These are phyloP conservation scores for Amphilophus citrinellus DNA, from an alignment of 2,113 vertebrate species.

Conservation along the genomic window DNA sequence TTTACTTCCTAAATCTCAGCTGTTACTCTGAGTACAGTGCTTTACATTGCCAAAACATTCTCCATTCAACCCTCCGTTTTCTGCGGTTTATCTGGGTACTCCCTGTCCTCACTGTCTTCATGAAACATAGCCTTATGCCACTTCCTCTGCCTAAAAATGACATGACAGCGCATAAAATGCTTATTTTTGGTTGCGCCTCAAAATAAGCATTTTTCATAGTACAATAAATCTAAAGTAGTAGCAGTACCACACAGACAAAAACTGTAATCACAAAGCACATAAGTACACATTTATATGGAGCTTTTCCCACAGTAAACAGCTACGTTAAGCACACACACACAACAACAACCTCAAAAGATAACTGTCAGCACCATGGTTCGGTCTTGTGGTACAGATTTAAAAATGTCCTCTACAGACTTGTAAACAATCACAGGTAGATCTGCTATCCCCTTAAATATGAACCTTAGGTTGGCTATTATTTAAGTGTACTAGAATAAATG, in stretches of 20 bases:
- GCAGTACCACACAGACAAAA: conserved; percentile 21
- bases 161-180: conserved; percentile 28
- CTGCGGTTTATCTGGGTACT: not conserved
- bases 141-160: conserved; percentile 16
- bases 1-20: not conserved
- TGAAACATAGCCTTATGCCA: not conserved
- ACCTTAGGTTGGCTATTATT: not conserved
- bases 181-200: conserved; percentile 40
- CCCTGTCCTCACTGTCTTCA: not conserved
- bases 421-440: not conserved
- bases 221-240: conserved; percentile 52
- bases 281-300: conserved; percentile 23
- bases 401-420: not conserved
- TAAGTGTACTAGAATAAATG: not conserved
- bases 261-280: conserved; percentile 28
- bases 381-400: not conserved
- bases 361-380: not conserved
- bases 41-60: not conserved
- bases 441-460: not conserved
- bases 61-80: not conserved
- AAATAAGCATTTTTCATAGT: conserved; percentile 46
- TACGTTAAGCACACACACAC: conserved; percentile 7
- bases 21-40: not conserved
- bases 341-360: conserved; percentile 6
- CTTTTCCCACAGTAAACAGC: conserved; percentile 26